These are phyloP conservation scores for Drymonia ruficornis DNA, from an alignment of 2,888 invertebrate species.

Conservation along the genomic window DNA sequence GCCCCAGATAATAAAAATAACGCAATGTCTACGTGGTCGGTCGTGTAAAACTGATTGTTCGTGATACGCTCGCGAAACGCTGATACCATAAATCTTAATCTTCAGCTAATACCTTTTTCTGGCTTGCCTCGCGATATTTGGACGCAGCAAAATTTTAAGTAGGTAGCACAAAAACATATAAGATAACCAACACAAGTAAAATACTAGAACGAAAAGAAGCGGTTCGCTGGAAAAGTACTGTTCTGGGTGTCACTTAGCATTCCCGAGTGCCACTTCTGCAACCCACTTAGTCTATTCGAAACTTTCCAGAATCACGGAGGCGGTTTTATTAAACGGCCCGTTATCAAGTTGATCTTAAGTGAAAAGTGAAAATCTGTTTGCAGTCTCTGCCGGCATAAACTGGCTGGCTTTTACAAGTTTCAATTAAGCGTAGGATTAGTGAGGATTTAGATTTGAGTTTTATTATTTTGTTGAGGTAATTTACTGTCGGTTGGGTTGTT, in stretches of 20 bases:
- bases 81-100: too few species aligned
- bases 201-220: too few species aligned
- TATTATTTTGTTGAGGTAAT: neutral
- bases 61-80: too few species aligned
- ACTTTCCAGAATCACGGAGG: constrained; percentile 47
- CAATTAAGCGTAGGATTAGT: constrained; percentile 8
- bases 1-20: too few species aligned
- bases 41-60: too few species aligned
- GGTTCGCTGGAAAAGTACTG: too few species aligned
- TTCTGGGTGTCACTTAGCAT: constrained; percentile 42
- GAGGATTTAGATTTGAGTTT: neutral
- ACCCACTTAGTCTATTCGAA: constrained; percentile 57
- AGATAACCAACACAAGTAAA: too few species aligned
- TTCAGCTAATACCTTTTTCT: too few species aligned
- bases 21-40: too few species aligned
- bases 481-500: neutral
- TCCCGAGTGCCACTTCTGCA: constrained; percentile 42
- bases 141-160: too few species aligned
- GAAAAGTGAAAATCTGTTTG: constrained; percentile 40
- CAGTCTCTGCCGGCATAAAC: constrained; percentile 12
- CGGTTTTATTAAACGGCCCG: constrained; percentile 53
- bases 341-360: constrained; percentile 42
- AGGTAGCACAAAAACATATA: too few species aligned
- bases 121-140: too few species aligned
- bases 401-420: constrained; percentile 12